Percentiles rank a stretch among this genome's conserved stretches.
Evolutionary conservation across 2,797 vertebrate species (phyloP).

Genomic region (Characodon lateralis): DNA sequence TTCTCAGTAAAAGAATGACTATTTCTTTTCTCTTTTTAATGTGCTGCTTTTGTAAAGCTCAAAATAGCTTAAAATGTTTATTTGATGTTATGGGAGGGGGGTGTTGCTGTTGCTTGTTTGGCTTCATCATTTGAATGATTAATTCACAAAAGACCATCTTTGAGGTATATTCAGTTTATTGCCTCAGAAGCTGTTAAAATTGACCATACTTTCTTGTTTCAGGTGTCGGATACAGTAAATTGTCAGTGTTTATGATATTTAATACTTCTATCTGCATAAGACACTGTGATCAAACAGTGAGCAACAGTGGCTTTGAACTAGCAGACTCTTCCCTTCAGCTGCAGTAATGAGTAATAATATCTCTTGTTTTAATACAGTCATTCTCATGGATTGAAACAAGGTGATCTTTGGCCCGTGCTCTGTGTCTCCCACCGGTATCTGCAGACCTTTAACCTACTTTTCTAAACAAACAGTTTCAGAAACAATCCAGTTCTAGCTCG

Average conservation of each 20-base stretch:
- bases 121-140: background rate
- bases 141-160: background rate
- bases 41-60: background rate
- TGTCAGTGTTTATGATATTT: background rate
- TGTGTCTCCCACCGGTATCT: constrained; percentile 7
- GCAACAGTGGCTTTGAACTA: no score
- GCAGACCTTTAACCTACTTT: constrained; percentile 44
- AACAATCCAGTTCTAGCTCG: constrained; percentile 48
- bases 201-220: background rate
- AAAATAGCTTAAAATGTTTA: background rate
- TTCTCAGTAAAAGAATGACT: background rate
- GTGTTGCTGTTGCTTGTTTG: background rate
- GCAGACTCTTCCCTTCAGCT: background rate
- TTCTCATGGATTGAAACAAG: background rate
- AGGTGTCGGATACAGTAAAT: background rate
- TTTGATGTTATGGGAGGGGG: background rate
- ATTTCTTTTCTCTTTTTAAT: background rate
- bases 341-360: background rate
- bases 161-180: background rate
- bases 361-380: background rate
- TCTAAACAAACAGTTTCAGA: constrained; percentile 48
- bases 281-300: no score
- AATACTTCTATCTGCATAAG: no score
- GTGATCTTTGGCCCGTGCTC: background rate
- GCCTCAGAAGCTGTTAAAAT: background rate